Base-by-base conservation (phyloP, 1,140 invertebrate species). In the Cecropterus lyciades region DNA sequence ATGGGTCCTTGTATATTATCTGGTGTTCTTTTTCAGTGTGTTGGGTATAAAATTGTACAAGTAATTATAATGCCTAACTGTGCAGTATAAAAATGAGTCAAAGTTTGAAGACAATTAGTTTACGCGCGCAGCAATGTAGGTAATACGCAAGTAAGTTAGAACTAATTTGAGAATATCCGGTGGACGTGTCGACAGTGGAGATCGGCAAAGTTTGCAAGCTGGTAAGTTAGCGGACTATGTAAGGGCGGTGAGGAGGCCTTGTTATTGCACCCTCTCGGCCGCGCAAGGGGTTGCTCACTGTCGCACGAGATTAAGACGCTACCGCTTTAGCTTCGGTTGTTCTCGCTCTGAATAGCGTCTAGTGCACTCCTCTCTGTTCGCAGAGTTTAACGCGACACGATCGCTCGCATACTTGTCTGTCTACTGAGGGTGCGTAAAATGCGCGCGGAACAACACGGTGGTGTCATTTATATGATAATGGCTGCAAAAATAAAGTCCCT, bases 221-320 rank as follows among this genome's bases (percentile, higher is more conserved):
- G 78, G 79, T 78, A 84, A 85, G 83, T 80, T 76, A 80, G 79
- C 70, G 82, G 79, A 81, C 77, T 80, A 74, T 75, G 74, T 75
- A 70, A 65, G 70, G 77, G 78, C 70, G 72, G 56, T 30, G 59
- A 72, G 70, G 67, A 72, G 72, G 74, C 49, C 81, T 87, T 89
- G 87, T 89, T 91, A 88, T 89, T 89, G 88, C 85, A 87, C 85
- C 85, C 87, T 87, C 81, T 91, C 87, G 85, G 82, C 85, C 86
- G 83, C 79, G 85, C 81, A 86, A 88, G 85, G 83, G 81, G 84
- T 80, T 82, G 82, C 79, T 76, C 69, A 79, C 81, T 87, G 85
- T 87, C 82, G 77, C 75, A 75, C 79, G 77, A 89, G 84, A 88
- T 91, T 91, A 89, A 89, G 88, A 88, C 75, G 80, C 80, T 83